These are phyloP conservation scores for Arge pagana DNA, from an alignment of 2,888 invertebrate species.

Conservation along the genomic window DNA sequence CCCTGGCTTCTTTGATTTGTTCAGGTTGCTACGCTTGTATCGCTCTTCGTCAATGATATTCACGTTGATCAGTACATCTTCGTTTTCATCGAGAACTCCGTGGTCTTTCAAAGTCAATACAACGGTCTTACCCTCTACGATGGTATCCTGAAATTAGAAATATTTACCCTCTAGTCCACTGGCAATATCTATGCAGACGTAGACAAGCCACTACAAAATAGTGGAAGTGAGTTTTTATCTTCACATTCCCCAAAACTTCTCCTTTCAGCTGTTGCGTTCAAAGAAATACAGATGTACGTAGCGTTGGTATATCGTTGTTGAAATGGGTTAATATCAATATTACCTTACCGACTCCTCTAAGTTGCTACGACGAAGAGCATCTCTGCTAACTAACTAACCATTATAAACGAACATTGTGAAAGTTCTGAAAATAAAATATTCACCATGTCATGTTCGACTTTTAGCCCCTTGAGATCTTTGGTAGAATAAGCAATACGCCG, in stretches of 20 bases:
- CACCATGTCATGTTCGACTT: constrained; percentile 81
- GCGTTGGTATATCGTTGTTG: too few species aligned
- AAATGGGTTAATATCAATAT: too few species aligned
- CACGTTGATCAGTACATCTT: constrained; percentile 89
- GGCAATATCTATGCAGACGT: not conserved
- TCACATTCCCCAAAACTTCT: too few species aligned
- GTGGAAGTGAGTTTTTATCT: too few species aligned
- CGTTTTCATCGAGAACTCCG: constrained; percentile 82
- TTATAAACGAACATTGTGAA: not conserved
- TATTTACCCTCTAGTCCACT: not conserved
- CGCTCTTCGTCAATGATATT: constrained; percentile 86
- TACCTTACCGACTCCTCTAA: too few species aligned
- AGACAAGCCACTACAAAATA: too few species aligned
- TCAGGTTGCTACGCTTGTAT: constrained; percentile 79
- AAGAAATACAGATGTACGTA: too few species aligned
- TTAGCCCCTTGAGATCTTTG: constrained; percentile 77
- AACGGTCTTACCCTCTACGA: constrained; percentile 80
- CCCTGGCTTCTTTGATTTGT: constrained; percentile 82
- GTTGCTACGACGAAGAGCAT: too few species aligned
- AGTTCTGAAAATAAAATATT: constrained; percentile 33
- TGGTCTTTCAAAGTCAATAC: constrained; percentile 94
- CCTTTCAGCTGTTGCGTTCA: too few species aligned
- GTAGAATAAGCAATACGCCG: constrained; percentile 69
- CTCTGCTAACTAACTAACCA: too few species aligned
- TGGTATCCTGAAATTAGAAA: constrained; percentile 54